phyloP scores from a whole-genome alignment of 2,113 vertebrate species.

The Rattus rattus region DNA sequence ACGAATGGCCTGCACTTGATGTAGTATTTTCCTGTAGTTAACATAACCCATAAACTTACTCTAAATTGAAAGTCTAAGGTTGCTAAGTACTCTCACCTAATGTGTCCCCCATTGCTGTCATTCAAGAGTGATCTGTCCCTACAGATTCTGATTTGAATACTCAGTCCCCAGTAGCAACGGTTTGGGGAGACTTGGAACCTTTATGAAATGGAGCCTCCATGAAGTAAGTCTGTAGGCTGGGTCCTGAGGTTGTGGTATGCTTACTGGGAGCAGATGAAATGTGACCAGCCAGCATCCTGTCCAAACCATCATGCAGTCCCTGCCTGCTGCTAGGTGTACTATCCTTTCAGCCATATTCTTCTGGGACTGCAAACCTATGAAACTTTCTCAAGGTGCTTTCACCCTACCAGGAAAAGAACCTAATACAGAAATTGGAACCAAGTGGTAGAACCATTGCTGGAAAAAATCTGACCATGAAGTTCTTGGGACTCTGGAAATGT shows the following conservation, averaged over 20 bases:
- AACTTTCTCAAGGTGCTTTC: background rate
- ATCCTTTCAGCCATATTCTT: background rate
- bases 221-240: background rate
- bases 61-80: background rate
- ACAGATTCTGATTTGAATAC: background rate
- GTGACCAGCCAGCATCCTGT: background rate
- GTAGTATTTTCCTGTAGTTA: background rate
- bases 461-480: background rate
- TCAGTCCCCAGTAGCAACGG: background rate
- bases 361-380: background rate
- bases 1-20: background rate
- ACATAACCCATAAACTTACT: background rate
- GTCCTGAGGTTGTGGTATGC: background rate
- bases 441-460: background rate
- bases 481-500: background rate
- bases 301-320: background rate
- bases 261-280: background rate
- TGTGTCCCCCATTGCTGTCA: background rate
- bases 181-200: background rate
- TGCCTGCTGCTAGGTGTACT: background rate
- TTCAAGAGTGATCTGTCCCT: too few species aligned
- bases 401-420: background rate
- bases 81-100: background rate
- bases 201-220: background rate
- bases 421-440: background rate